Base-by-base conservation (phyloP, 92 coral and sea anemone genomes). In the Zoanthus gigantus region DNA sequence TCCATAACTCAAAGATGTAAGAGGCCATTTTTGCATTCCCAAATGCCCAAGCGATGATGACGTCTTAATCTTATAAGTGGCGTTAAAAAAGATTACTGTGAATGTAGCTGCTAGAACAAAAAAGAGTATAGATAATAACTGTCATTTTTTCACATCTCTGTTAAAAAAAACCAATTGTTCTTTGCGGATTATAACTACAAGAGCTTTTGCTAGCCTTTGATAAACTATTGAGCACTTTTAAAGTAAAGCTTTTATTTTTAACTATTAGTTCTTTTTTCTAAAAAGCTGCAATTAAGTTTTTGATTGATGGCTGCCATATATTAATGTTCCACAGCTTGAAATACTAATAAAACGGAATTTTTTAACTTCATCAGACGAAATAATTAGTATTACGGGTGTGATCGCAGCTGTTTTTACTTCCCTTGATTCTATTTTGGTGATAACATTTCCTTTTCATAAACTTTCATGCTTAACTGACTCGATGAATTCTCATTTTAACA, bases 381-480 rank as follows among this genome's bases (percentile, higher is more conserved):
- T 63, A 66, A 81, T 81, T 46, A 66, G 63, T 44, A 65, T 81
- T 65, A 46, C 85, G 45, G 61, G 29, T 81, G 85, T 45, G 73
- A 6, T 52, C 14, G 71, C 57, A 45, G 18, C 74, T 61, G 29
- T 63, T 5, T 63, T 63, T n/a, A 63, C 30, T 63, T 63, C 69
- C 7, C 0, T 1, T 63, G 30, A 30, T 63, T 63, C 28, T n/a
- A 63, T 17, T 63, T 23, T 63, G 10, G 30, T 63, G 69, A 14
- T 8, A 6, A 17, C 23, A 23, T 9, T 72, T 4, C 1, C 42
- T 10, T 72, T 72, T 72, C 52, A 50, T 50, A 50, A 50, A 50
- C 56, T 50, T 50, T 2, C 56, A 11, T 50, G 12, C 5, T 50
- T 50, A 50, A 50, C 56, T 50, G 56, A 3, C 56, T 50, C 56